A percentile compares a stretch with the other conserved stretches of the same genome.
Evolutionary conservation across 64 coral and sea anemone genomes (phyloP).

Genomic region (Actinia tenebrosa): DNA sequence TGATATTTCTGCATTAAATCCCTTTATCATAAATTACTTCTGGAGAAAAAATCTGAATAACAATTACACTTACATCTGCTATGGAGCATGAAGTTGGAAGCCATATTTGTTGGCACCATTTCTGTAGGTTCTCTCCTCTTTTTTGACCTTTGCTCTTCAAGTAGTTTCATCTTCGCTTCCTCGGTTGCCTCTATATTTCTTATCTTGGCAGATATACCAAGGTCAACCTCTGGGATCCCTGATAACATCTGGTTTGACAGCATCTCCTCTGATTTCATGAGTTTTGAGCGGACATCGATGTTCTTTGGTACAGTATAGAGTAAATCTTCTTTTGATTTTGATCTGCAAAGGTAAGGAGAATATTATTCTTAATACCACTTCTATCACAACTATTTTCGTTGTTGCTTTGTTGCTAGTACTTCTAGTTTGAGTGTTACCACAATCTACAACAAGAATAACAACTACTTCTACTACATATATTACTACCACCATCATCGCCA

Average conservation of each 20-base stretch:
- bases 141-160: constrained; percentile 87
- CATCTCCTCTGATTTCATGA: constrained; percentile 98
- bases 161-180: constrained; percentile 85
- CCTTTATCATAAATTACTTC: no score
- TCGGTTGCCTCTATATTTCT: constrained; percentile 98
- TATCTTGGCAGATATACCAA: constrained; percentile 96
- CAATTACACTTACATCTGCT: constrained; percentile 83
- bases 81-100: constrained; percentile 94
- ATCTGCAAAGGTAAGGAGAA: constrained; percentile 35
- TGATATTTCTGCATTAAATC: no score
- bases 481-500: not conserved
- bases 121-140: constrained; percentile 74
- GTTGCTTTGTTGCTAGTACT: not conserved
- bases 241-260: constrained; percentile 99
- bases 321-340: constrained; percentile 88
- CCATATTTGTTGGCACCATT: constrained; percentile 99
- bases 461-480: no score
- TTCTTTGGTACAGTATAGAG: constrained; percentile 85
- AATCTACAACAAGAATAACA: not conserved
- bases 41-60: no score
- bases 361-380: not conserved
- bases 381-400: not conserved
- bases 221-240: constrained; percentile 94
- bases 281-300: constrained; percentile 86
- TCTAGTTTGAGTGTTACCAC: not conserved